A percentile compares a stretch with the other conserved stretches of the same genome.
These are phyloP conservation scores for Radopholus similis DNA, from an alignment of 1,140 invertebrate genomes.

Conservation along the genomic window DNA sequence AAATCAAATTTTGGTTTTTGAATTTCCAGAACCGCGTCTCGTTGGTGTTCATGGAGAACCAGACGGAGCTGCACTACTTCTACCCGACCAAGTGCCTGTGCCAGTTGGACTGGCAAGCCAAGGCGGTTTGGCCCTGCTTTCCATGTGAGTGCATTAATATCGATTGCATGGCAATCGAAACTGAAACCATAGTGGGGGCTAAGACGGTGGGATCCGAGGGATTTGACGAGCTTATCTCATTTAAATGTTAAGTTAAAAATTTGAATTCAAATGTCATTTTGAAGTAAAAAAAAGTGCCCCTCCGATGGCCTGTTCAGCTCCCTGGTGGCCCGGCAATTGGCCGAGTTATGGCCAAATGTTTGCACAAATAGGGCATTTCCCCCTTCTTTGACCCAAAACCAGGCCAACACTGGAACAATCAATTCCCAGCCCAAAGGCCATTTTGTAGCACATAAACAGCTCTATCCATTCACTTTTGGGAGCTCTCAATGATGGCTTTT, in stretches of 20 bases:
- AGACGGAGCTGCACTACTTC: constrained; percentile 39
- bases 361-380: not conserved
- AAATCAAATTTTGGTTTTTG: not conserved
- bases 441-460: not conserved
- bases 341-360: not conserved
- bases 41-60: constrained; percentile 2
- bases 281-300: too few relatives aligned
- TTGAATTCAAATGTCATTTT: too few relatives aligned
- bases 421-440: not conserved
- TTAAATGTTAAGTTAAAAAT: too few relatives aligned
- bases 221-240: too few relatives aligned
- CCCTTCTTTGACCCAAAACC: not conserved
- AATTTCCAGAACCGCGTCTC: constrained; percentile 15
- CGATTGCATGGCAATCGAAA: too few relatives aligned
- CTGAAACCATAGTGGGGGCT: too few relatives aligned
- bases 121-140: constrained; percentile 57
- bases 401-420: not conserved
- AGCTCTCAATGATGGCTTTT: too few relatives aligned
- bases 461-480: too few relatives aligned
- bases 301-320: too few relatives aligned
- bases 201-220: too few relatives aligned
- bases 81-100: constrained; percentile 53
- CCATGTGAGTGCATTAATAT: constrained; percentile 50
- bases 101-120: constrained; percentile 48
- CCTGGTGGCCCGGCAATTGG: too few relatives aligned